phyloP scores from a whole-genome alignment of 1,140 invertebrate species.

The Drosophila elegans region DNA sequence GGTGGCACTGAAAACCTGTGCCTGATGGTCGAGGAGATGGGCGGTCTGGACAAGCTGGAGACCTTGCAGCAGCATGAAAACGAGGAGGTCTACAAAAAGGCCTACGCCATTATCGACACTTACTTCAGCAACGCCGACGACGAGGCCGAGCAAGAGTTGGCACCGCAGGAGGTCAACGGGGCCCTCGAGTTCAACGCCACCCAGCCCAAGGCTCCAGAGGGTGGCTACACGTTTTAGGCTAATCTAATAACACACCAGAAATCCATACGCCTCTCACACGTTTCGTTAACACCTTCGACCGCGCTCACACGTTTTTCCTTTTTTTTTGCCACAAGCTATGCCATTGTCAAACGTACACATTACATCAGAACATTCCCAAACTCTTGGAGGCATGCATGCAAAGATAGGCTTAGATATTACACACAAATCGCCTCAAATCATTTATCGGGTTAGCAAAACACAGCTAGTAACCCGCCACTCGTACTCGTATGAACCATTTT shows the following conservation, averaged over 20 bases:
- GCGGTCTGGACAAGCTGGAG: constrained; percentile 97
- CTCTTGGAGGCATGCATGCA: constrained; percentile 35
- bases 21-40: constrained; percentile 94
- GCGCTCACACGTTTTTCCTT: constrained; percentile 41
- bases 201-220: constrained; percentile 74
- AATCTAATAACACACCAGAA: constrained; percentile 5
- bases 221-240: constrained; percentile 78
- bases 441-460: background rate
- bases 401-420: constrained; percentile 16
- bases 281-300: constrained; percentile 46
- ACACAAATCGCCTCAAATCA: background rate
- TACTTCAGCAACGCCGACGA: constrained; percentile 90
- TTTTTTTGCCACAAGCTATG: constrained; percentile 8
- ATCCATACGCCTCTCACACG: constrained; percentile 10
- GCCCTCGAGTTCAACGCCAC: constrained; percentile 76
- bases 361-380: constrained; percentile 1
- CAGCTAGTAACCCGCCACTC: background rate
- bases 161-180: constrained; percentile 80
- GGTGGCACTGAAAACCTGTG: constrained; percentile 92
- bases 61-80: constrained; percentile 97
- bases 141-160: constrained; percentile 80
- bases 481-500: too few species aligned
- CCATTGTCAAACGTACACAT: constrained; percentile 13
- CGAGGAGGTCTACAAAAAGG: constrained; percentile 96
- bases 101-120: constrained; percentile 91